A percentile compares a stretch with the other conserved stretches of the same genome.
Conservation (phyloP, 1,140 invertebrate species). For the Parasteatoda tepidariorum region DNA sequence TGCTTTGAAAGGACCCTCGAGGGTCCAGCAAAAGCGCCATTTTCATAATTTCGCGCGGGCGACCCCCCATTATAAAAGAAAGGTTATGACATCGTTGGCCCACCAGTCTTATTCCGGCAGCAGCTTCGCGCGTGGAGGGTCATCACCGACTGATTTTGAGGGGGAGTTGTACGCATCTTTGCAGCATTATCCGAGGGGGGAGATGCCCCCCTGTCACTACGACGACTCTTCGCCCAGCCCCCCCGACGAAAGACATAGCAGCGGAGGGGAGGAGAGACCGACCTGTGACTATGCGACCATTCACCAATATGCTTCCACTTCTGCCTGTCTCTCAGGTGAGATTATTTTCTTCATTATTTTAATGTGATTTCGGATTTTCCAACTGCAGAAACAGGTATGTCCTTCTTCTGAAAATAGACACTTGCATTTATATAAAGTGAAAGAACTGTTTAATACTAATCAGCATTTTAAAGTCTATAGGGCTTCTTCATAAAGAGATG, state of each 20-base stretch:
- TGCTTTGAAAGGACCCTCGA: constrained; percentile 56
- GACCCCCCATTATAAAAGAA: constrained; percentile 50
- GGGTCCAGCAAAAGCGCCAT: constrained; percentile 32
- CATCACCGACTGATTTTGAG: constrained; percentile 39
- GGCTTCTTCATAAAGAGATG: too few relatives aligned
- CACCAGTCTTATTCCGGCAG: constrained; percentile 45
- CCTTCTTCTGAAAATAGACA: too few relatives aligned
- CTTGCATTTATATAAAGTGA: too few relatives aligned
- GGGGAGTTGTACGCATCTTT: constrained; percentile 25
- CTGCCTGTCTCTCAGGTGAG: constrained; percentile 35
- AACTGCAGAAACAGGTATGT: too few relatives aligned
- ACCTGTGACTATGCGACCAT: constrained; percentile 44
- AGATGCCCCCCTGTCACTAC: constrained; percentile 54
- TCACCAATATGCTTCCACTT: constrained; percentile 30
- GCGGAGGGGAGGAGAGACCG: constrained; percentile 44
- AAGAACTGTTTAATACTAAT: too few relatives aligned
- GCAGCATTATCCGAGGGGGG: constrained; percentile 33
- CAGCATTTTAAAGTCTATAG: too few relatives aligned
- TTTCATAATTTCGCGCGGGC: constrained; percentile 44
- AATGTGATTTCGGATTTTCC: too few relatives aligned
- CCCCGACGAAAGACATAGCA: not conserved
- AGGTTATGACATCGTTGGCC: constrained; percentile 58
- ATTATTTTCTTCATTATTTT: too few relatives aligned
- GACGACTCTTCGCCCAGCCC: constrained; percentile 31
- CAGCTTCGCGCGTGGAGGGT: constrained; percentile 40